phyloP scores from a whole-genome alignment of 2,888 invertebrate species.

The Leptura quadrifasciata region DNA sequence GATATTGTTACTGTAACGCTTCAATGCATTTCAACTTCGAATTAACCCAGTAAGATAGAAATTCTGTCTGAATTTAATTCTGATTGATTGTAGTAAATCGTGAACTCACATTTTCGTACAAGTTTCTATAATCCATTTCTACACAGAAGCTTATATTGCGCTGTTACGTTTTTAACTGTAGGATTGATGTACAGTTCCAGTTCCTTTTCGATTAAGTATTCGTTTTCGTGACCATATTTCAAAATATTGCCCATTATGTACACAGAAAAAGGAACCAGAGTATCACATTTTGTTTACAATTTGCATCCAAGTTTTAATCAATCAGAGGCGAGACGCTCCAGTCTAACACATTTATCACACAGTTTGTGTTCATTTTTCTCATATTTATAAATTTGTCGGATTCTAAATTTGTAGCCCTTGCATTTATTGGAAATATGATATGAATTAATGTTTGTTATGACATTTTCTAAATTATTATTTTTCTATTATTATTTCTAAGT shows the following conservation, averaged over 20 bases:
- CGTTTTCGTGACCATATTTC: background rate
- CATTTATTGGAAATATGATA: too few relatives aligned
- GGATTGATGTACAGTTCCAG: background rate
- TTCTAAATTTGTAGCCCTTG: background rate
- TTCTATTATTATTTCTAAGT: too few relatives aligned
- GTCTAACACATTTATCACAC: background rate
- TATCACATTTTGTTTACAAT: slow-evolving; percentile 7
- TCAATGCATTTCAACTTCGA: background rate
- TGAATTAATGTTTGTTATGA: too few relatives aligned
- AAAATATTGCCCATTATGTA: background rate
- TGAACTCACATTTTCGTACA: background rate
- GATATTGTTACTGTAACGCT: background rate
- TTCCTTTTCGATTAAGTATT: background rate
- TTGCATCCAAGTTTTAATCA: background rate
- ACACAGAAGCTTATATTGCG: slow-evolving; percentile 7
- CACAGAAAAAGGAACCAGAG: background rate
- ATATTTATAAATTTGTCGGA: background rate
- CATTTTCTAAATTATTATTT: too few relatives aligned
- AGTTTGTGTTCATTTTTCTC: background rate
- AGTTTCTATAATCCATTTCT: background rate
- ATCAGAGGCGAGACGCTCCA: background rate
- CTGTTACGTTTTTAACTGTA: background rate
- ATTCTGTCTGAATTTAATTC: background rate
- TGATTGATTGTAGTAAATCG: slow-evolving; percentile 3
- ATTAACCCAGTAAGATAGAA: slow-evolving; percentile 2